A percentile compares a stretch with the other conserved stretches of the same genome.
phyloP scores from a whole-genome alignment of 2,888 invertebrate species.

The Andrena camellia region DNA sequence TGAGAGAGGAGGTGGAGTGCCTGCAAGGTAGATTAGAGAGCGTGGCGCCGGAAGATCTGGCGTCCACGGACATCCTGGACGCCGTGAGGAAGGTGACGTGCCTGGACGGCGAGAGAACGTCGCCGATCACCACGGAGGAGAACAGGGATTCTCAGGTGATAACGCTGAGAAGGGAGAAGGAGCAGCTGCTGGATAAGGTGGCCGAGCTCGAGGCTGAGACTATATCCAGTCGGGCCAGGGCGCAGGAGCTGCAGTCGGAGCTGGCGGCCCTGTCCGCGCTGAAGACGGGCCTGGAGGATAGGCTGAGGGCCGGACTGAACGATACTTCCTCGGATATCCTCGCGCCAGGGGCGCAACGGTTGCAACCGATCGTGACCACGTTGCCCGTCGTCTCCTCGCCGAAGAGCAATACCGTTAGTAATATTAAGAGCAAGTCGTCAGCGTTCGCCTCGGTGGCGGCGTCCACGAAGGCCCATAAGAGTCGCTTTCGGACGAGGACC shows the following conservation, averaged over 20 bases:
- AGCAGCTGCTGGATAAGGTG: slow-evolving; percentile 90
- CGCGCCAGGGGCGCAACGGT: slow-evolving; percentile 78
- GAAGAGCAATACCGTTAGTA: slow-evolving; percentile 69
- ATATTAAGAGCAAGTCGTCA: slow-evolving; percentile 77
- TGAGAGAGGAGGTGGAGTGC: slow-evolving; percentile 90
- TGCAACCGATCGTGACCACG: slow-evolving; percentile 73
- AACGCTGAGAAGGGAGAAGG: slow-evolving; percentile 90
- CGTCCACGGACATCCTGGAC: slow-evolving; percentile 82
- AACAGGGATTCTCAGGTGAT: slow-evolving; percentile 87
- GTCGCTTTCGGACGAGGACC: slow-evolving; percentile 83
- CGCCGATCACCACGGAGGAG: slow-evolving; percentile 73
- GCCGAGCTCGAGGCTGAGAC: slow-evolving; percentile 93
- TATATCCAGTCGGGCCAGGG: slow-evolving; percentile 88
- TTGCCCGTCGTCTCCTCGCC: slow-evolving; percentile 70
- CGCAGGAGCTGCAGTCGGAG: slow-evolving; percentile 89
- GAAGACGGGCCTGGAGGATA: slow-evolving; percentile 82
- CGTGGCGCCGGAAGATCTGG: slow-evolving; percentile 80
- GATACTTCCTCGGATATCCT: slow-evolving; percentile 70
- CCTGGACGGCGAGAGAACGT: slow-evolving; percentile 47
- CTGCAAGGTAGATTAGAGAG: slow-evolving; percentile 87
- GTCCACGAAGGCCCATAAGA: slow-evolving; percentile 79
- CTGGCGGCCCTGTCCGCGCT: slow-evolving; percentile 86
- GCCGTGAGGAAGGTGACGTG: slow-evolving; percentile 79
- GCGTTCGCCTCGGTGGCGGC: slow-evolving; percentile 76
- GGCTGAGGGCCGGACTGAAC: slow-evolving; percentile 80